Percentiles rank a stretch among this genome's conserved stretches.
Evolutionary conservation across 2,888 invertebrate genomes (phyloP).

Genomic region (Scotopteryx bipunctaria): DNA sequence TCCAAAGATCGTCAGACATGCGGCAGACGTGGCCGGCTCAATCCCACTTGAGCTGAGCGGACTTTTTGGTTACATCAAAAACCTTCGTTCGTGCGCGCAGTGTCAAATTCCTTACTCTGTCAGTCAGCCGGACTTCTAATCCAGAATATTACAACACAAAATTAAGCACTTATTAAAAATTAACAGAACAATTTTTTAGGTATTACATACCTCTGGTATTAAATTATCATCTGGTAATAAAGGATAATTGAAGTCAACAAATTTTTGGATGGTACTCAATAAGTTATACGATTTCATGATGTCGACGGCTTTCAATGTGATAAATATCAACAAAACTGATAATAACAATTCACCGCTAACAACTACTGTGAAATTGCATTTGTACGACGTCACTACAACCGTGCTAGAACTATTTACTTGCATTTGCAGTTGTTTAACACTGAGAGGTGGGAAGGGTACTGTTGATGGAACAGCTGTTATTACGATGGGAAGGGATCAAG

Average conservation of each 20-base stretch:
- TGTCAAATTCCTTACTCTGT: too few species aligned
- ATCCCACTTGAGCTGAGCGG: too few species aligned
- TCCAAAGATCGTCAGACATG: too few species aligned
- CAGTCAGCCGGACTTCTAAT: too few species aligned
- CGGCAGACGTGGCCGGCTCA: too few species aligned
- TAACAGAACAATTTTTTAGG: neutral
- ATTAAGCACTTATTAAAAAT: neutral
- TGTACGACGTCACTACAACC: slow-evolving; percentile 29
- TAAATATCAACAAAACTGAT: slow-evolving; percentile 48
- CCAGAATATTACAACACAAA: neutral
- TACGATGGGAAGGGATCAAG: slow-evolving; percentile 23
- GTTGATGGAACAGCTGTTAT: slow-evolving; percentile 43
- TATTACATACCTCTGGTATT: slow-evolving; percentile 43
- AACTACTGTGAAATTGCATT: slow-evolving; percentile 31
- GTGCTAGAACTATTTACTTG: slow-evolving; percentile 39
- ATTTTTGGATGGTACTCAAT: slow-evolving; percentile 45
- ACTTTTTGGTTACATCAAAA: too few species aligned
- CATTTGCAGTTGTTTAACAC: slow-evolving; percentile 40
- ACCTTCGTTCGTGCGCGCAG: too few species aligned
- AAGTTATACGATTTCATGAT: slow-evolving; percentile 52
- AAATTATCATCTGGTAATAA: slow-evolving; percentile 43
- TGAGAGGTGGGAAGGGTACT: slow-evolving; percentile 33
- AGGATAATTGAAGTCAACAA: slow-evolving; percentile 55
- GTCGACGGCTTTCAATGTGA: slow-evolving; percentile 42
- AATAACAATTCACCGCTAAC: slow-evolving; percentile 39